Percentiles rank a stretch among this genome's conserved stretches.
These are phyloP conservation scores for Illadopsis cleaveri DNA, from an alignment of 2,113 vertebrate species.

Conservation along the genomic window DNA sequence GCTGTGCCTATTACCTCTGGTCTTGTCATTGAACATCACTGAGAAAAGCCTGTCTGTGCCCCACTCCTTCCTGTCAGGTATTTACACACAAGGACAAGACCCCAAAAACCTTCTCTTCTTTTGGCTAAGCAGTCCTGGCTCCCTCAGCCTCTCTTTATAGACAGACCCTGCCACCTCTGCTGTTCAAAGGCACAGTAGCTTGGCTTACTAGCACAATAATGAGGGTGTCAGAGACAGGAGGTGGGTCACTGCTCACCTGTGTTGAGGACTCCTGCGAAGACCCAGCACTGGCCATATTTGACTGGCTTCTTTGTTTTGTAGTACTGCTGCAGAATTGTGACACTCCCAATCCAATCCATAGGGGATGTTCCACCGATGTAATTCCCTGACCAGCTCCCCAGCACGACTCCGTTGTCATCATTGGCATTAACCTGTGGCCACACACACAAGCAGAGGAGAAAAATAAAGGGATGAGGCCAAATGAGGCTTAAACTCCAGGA, in stretches of 20 bases:
- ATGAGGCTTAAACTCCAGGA: not conserved
- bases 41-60: not conserved
- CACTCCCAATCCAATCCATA: slow-evolving; percentile 61
- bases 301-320: slow-evolving; percentile 23
- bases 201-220: not conserved
- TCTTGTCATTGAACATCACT: not conserved
- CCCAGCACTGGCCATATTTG: slow-evolving; percentile 68
- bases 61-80: accelerated
- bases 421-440: slow-evolving; percentile 63
- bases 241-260: slow-evolving; percentile 27
- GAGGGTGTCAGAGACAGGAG: not conserved
- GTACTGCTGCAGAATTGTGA: slow-evolving; percentile 61
- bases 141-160: not conserved
- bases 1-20: not conserved
- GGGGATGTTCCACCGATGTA: slow-evolving; percentile 31
- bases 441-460: not conserved
- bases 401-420: slow-evolving; percentile 39
- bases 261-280: slow-evolving; percentile 72
- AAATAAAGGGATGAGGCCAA: not conserved
- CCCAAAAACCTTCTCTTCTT: not conserved
- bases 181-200: not conserved
- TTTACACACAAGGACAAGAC: not conserved
- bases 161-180: not conserved
- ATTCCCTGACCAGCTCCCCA: slow-evolving; percentile 65
- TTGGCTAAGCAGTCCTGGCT: not conserved